phyloP scores from a whole-genome alignment of 2,113 vertebrate genomes.

The Callipepla californica region DNA sequence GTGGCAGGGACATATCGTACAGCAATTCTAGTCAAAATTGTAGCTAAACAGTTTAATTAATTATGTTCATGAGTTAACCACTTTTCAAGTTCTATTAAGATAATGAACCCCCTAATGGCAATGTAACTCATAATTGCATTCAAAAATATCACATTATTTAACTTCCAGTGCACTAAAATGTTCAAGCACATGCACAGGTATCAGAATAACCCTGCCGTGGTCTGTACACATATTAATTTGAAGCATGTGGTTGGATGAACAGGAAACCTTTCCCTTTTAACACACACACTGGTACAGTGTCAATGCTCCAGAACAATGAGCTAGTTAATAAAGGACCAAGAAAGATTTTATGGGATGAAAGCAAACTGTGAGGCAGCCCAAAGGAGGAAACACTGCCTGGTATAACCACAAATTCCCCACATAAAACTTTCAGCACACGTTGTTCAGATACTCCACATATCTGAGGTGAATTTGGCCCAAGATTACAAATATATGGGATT shows the following conservation, averaged over 20 bases:
- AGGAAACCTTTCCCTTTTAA: neutral
- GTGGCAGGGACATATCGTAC: neutral
- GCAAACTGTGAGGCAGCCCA: neutral
- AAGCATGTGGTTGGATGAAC: accelerated
- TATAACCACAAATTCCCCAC: neutral
- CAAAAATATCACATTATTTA: neutral
- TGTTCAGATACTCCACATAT: neutral
- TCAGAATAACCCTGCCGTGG: neutral
- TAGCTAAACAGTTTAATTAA: neutral
- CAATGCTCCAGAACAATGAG: neutral
- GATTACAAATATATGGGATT: neutral
- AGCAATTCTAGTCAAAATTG: neutral
- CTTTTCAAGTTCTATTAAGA: neutral
- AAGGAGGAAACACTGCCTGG: neutral
- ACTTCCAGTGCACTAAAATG: neutral
- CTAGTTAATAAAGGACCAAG: neutral
- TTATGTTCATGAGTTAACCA: neutral
- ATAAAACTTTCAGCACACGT: neutral
- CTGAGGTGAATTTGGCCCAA: neutral
- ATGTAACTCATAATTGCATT: neutral
- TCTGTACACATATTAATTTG: neutral
- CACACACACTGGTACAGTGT: neutral
- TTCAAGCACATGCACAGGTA: neutral
- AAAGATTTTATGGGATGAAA: neutral
- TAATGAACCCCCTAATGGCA: neutral